phyloP scores from a whole-genome alignment of 2,888 invertebrate species.

The Cosmia pyralina region DNA sequence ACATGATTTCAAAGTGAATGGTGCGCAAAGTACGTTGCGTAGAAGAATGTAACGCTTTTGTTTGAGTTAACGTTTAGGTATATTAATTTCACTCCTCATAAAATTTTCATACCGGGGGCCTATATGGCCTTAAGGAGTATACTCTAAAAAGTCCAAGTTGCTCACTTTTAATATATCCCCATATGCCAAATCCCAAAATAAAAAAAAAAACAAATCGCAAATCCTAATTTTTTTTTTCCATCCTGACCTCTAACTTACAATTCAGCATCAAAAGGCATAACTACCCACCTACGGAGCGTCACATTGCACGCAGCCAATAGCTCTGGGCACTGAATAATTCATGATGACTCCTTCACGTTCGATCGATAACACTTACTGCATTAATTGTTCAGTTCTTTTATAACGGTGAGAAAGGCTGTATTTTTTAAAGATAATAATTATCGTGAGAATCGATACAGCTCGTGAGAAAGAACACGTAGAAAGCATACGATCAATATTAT shows the following conservation, averaged over 20 bases:
- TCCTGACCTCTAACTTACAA: not conserved
- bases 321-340: slow-evolving; percentile 39
- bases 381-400: slow-evolving; percentile 14
- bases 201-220: too few species aligned
- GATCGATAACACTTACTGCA: slow-evolving; percentile 44
- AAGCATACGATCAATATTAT: not conserved
- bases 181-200: too few species aligned
- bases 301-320: slow-evolving; percentile 7
- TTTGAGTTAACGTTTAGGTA: too few species aligned
- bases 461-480: not conserved
- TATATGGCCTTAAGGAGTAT: too few species aligned
- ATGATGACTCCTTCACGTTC: slow-evolving; percentile 4
- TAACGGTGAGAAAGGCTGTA: slow-evolving; percentile 18
- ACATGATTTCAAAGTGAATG: too few species aligned
- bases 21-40: too few species aligned
- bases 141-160: too few species aligned
- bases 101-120: too few species aligned
- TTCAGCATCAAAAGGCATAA: not conserved
- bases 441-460: not conserved
- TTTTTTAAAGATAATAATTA: not conserved
- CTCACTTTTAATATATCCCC: too few species aligned
- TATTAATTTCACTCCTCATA: too few species aligned
- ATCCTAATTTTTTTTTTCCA: too few species aligned
- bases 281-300: not conserved
- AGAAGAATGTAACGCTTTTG: too few species aligned